Base-by-base conservation (phyloP, 1,140 invertebrate species). In the Hyles vespertilio region DNA sequence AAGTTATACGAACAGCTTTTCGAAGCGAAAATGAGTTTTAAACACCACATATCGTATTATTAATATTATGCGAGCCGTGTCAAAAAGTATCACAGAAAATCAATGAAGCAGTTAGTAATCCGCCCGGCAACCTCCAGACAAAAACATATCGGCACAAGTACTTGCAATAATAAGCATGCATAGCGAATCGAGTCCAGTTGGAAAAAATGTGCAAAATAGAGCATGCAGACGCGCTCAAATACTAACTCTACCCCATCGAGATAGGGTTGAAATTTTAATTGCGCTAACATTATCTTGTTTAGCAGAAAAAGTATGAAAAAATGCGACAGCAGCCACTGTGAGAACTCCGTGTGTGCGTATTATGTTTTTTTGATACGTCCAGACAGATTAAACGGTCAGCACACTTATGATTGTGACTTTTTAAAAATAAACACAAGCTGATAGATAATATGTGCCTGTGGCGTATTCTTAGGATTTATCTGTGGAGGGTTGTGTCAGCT, bases 41-140 rank as follows among this genome's bases (percentile, higher is more conserved):
- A 22, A 22, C 22, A 22, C 22, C 22, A 22, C 22, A 22, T 22
- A 22, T 22, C 22, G 22, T 22, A 22, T 22, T 2, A 2, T 22
- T 22, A 22, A 22, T 22, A 22, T 22, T 22, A 22, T 2, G 22
- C 22, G 22, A 22, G 22, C 22, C 22, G 22, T 22, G 32, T 50
- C 9, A 12, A 49, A 49, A 49, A 7, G 12, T 11, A n/a, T 7
- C 3, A 10, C 9, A 10, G 6, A 67, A 71, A 76, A 71, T 75
- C 72, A 74, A 79, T 74, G 67, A 77, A 70, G 63, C 67, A 67
- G 74, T 77, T 75, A 77, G 69, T 77, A 80, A 72, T 65, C 69
- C 51, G 52, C 65, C 72, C 67, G 67, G 69, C 73, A 69, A 55
- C 49, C 56, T 53, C 32, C 12, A 61, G 55, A 54, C 40, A 47